Evolutionary conservation across 2,888 invertebrate genomes (phyloP).

Genomic region (Epistrophe eligans): DNA sequence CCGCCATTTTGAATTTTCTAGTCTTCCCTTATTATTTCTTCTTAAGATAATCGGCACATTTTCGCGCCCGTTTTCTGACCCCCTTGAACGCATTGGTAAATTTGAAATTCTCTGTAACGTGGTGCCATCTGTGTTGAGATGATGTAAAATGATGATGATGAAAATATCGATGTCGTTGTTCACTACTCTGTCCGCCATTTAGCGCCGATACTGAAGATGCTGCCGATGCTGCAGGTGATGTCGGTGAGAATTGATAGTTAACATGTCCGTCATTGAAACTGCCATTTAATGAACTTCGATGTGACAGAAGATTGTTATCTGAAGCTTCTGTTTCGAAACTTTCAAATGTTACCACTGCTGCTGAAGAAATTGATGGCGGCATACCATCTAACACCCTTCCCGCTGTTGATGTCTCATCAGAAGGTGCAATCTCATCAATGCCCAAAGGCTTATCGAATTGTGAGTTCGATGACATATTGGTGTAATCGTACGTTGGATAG

Average conservation of each 20-base stretch:
- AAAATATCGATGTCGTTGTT: constrained; percentile 61
- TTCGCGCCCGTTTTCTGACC: constrained; percentile 83
- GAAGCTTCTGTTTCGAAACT: constrained; percentile 82
- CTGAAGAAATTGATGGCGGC: constrained; percentile 78
- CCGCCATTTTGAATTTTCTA: not conserved
- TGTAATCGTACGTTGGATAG: constrained; percentile 82
- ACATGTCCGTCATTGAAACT: constrained; percentile 71
- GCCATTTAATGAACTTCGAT: constrained; percentile 77
- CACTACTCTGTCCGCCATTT: constrained; percentile 23
- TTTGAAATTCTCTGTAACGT: constrained; percentile 82
- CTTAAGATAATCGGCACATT: constrained; percentile 83
- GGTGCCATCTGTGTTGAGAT: constrained; percentile 79
- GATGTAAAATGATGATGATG: constrained; percentile 77
- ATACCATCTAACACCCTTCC: constrained; percentile 45
- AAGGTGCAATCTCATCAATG: constrained; percentile 81
- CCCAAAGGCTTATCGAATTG: constrained; percentile 82
- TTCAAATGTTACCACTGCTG: constrained; percentile 78
- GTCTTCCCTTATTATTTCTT: constrained; percentile 79
- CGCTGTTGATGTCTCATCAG: constrained; percentile 32
- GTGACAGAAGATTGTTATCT: constrained; percentile 81
- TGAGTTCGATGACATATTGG: constrained; percentile 83
- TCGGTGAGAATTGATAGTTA: constrained; percentile 78
- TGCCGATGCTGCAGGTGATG: constrained; percentile 79
- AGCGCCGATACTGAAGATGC: constrained; percentile 77
- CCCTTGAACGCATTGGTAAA: constrained; percentile 81